A percentile compares a stretch with the other conserved stretches of the same genome.
Evolutionary conservation across 1,140 invertebrate genomes (phyloP).

Genomic region (Drosophila repletoides): DNA sequence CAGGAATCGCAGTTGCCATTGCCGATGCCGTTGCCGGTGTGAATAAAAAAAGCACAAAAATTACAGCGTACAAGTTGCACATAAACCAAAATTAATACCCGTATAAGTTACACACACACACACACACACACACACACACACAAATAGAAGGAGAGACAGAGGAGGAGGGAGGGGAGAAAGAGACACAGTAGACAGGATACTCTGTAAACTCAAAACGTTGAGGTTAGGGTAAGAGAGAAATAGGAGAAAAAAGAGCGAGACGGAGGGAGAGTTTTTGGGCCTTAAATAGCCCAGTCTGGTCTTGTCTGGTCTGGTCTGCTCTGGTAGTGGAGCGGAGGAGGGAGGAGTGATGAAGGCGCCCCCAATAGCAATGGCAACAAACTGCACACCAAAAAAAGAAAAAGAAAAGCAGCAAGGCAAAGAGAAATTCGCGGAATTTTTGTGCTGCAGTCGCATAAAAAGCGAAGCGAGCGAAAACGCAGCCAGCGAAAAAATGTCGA

Average conservation of each 20-base stretch:
- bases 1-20: slow-evolving; percentile 26
- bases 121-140: slow-evolving; percentile 4
- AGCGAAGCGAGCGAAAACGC: slow-evolving; percentile 25
- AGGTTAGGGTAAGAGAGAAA: slow-evolving; percentile 12
- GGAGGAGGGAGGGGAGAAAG: background rate
- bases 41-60: slow-evolving; percentile 41
- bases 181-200: slow-evolving; percentile 10
- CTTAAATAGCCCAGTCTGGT: slow-evolving; percentile 31
- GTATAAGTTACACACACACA: slow-evolving; percentile 58
- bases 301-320: background rate
- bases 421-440: slow-evolving; percentile 76
- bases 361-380: slow-evolving; percentile 50
- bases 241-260: too few species aligned
- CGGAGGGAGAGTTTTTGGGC: background rate
- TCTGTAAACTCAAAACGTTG: slow-evolving; percentile 11
- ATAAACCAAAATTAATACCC: slow-evolving; percentile 75
- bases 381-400: background rate
- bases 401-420: background rate
- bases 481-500: slow-evolving; percentile 66
- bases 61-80: slow-evolving; percentile 65
- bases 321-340: background rate
- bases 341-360: background rate
- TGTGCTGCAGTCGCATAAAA: slow-evolving; percentile 74
- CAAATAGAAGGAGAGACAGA: background rate
- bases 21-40: slow-evolving; percentile 12